Evolutionary conservation across 2,797 vertebrate genomes (phyloP), one percentile per base, ranked within the genome.

Genomic region (Phoebastria nigripes): DNA sequence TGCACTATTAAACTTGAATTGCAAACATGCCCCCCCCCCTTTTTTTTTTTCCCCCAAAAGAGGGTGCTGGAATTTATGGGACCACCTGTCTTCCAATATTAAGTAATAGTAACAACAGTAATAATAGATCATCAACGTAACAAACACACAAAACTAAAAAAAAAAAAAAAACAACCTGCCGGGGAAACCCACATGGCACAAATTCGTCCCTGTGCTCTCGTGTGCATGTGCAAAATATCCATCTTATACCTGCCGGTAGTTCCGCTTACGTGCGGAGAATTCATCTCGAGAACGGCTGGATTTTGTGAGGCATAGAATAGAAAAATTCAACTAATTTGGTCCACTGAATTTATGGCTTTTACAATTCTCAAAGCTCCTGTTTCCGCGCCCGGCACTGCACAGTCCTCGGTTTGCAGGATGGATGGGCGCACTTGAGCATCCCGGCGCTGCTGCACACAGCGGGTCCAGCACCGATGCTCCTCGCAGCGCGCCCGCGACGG

Each of bases 221-320:
- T 76, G 85, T 73, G 86, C 67, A 54, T 39, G n/a, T 84, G 87
- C 12, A 15, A 94, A 94, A 89, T 72, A 92, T 82, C 89, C 82
- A 71, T 87, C 79, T 71, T 82, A 8, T 73, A 79, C 93, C 85
- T 88, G 63, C 66, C 4, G 18, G 76, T 52, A 72, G 85, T 87
- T 88, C 71, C 41, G 14, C 88, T 89, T 66, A 52, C 42, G 56
- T 15, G 76, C 1, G 1, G 83, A 83, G 69, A 87, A 80, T 89
- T 70, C 83, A 28, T 82, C 24, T 66, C 28, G 3, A 81, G 93
- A 95, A 35, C 3, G 65, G 71, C 78, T 90, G 70, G 87, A 19
- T 82, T 97, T 95, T 93, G 95, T 95, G 93, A 91, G 93, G 90
- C 78, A 58, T 49, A 82, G 86, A 91, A 55, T 41, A 94, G 87